Evolutionary conservation across 2,797 vertebrate genomes (phyloP).

Genomic region (Lagorchestes hirsutus): DNA sequence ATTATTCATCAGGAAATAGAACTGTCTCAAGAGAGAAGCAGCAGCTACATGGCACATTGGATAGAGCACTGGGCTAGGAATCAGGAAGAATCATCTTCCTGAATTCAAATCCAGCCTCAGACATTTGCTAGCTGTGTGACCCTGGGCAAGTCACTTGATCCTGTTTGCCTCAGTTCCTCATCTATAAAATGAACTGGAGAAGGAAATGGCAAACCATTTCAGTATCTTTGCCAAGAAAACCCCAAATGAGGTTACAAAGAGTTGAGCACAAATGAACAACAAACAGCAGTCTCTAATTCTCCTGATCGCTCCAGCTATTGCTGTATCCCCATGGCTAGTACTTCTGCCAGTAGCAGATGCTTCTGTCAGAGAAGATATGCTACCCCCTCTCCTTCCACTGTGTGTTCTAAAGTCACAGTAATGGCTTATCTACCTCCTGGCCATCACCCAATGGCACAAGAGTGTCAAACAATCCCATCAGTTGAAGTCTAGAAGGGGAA

Average conservation of each 20-base stretch:
- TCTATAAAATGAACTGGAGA: background rate
- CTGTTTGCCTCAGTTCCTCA: background rate
- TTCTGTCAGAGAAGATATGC: background rate
- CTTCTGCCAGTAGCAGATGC: background rate
- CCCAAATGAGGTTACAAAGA: background rate
- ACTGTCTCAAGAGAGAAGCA: constrained; percentile 37
- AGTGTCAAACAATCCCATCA: constrained; percentile 51
- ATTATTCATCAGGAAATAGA: constrained; percentile 53
- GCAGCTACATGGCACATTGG: background rate
- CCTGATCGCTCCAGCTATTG: rapidly evolving
- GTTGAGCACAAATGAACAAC: background rate
- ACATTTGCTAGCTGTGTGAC: constrained; percentile 23
- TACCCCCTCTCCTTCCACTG: background rate
- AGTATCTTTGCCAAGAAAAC: background rate
- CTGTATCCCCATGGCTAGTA: constrained; percentile 44
- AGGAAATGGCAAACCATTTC: background rate
- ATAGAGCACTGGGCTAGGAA: background rate
- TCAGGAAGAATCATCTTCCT: background rate
- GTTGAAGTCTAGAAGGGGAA: background rate
- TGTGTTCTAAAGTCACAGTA: background rate
- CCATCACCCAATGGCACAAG: constrained; percentile 15
- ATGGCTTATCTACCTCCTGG: constrained; percentile 24
- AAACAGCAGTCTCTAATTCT: constrained; percentile 17
- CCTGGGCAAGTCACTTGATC: background rate
- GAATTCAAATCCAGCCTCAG: background rate